Base-by-base conservation (phyloP, 2,888 invertebrate species). In the Polydrusus tereticollis region DNA sequence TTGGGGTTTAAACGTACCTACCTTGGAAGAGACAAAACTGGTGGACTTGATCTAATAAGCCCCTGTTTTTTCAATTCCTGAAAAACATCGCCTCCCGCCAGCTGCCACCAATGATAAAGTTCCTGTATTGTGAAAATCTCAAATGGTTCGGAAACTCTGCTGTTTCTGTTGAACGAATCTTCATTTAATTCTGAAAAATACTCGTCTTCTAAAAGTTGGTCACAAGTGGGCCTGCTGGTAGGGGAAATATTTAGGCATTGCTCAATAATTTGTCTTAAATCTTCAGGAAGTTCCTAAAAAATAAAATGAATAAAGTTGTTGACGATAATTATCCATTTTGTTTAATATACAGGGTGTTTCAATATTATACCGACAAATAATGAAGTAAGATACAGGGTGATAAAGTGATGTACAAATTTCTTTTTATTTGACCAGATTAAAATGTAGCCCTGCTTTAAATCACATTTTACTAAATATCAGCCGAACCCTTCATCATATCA, bases 1-100 rank as follows among this genome's bases (percentile, higher is more conserved):
- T n/a, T n/a, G n/a, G n/a, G n/a, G n/a, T n/a, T 33, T 33, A 4
- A 36, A 36, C 12, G 12, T 36, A 41, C n/a, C n/a, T 86, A 92
- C 92, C 90, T 91, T 38, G 94, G 94, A 86, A 94, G 87, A 16
- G 94, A 91, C 79, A 95, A 85, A 79, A 95, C 92, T 0, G 94
- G 93, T 0, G 94, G 93, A 81, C 93, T 93, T 70, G 94, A 94
- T 81, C 96, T 91, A 65, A 98, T 94, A 1, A 98, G 87, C 0
- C 96, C 96, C 84, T 96, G 95, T 82, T 94, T 95, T 82, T 95
- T 95, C 33, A 99, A 87, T 83, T 97, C 97, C 0, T 92, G 89
- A 74, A 95, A 93, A 64, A 98, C 93, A 86, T 98, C 98, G 0
- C 98, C 98, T 0, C 99, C 99, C 16, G 98, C 95, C 68, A 99